Conservation (phyloP, 2,113 vertebrate species). For the Mormoops blainvillei region DNA sequence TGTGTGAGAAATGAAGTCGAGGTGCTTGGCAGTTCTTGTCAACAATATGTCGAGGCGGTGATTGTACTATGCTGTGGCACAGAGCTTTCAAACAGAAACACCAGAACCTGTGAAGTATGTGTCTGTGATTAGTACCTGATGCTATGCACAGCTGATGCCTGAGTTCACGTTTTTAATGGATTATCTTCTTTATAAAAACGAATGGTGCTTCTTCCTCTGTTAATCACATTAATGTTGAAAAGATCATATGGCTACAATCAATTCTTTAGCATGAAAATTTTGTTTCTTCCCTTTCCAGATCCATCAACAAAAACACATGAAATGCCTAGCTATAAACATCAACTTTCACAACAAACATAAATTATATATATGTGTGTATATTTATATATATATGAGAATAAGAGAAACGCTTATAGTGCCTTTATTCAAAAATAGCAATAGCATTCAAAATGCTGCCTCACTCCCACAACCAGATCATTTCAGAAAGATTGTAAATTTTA, state of each 20-base stretch:
- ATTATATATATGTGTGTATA: background rate
- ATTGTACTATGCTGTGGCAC: background rate
- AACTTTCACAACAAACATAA: background rate
- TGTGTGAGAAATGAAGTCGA: conserved; percentile 50
- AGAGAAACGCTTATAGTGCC: background rate
- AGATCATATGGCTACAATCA: conserved; percentile 39
- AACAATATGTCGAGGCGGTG: conserved; percentile 49
- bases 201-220: background rate
- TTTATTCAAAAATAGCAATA: conserved; percentile 47
- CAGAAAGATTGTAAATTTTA: conserved; percentile 40
- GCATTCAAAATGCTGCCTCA: background rate
- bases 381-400: background rate
- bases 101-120: conserved; percentile 50
- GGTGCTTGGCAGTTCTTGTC: conserved; percentile 68
- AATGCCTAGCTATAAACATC: background rate
- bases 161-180: background rate
- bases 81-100: conserved; percentile 61
- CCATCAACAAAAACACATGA: conserved; percentile 35
- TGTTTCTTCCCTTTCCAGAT: conserved; percentile 58
- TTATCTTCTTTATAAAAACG: background rate
- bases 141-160: background rate
- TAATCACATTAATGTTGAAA: conserved; percentile 32
- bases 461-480: background rate
- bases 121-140: conserved; percentile 66
- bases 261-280: background rate